phyloP scores from a whole-genome alignment of 2,797 vertebrate species.

The Neosalanx taihuensis region DNA sequence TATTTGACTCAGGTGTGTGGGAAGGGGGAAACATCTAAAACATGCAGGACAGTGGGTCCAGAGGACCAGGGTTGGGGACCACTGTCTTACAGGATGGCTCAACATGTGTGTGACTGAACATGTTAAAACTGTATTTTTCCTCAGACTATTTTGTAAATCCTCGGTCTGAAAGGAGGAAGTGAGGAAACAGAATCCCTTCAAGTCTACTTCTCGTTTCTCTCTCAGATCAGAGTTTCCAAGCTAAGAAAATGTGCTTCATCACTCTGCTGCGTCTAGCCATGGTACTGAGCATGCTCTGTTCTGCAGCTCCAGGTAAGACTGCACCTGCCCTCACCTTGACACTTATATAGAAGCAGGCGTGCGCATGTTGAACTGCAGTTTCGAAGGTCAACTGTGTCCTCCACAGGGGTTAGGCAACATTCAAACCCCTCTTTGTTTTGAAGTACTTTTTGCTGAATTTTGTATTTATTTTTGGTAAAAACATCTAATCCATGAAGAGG shows the following conservation, averaged over 20 bases:
- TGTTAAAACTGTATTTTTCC: background rate
- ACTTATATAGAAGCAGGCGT: background rate
- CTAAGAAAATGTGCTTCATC: background rate
- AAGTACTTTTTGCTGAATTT: background rate
- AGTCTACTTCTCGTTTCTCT: slow-evolving; percentile 31
- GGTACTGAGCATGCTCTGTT: slow-evolving; percentile 57
- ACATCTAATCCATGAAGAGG: background rate
- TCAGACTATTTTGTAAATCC: background rate
- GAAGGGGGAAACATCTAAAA: no score
- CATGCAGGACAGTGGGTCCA: no score
- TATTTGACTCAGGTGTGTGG: no score
- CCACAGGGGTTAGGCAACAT: background rate
- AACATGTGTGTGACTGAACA: background rate
- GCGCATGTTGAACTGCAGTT: background rate
- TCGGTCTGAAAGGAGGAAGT: slow-evolving; percentile 22
- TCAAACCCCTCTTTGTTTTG: background rate
- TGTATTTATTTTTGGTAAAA: background rate
- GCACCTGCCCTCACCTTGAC: background rate
- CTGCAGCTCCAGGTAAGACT: slow-evolving; percentile 57
- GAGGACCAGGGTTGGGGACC: no score
- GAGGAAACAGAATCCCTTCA: slow-evolving; percentile 25
- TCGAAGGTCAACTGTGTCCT: background rate
- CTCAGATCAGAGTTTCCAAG: slow-evolving; percentile 7
- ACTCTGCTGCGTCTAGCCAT: slow-evolving; percentile 55
- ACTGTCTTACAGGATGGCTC: no score